These are phyloP conservation scores for Autographa gamma DNA, from an alignment of 2,888 invertebrate species.

Conservation along the genomic window DNA sequence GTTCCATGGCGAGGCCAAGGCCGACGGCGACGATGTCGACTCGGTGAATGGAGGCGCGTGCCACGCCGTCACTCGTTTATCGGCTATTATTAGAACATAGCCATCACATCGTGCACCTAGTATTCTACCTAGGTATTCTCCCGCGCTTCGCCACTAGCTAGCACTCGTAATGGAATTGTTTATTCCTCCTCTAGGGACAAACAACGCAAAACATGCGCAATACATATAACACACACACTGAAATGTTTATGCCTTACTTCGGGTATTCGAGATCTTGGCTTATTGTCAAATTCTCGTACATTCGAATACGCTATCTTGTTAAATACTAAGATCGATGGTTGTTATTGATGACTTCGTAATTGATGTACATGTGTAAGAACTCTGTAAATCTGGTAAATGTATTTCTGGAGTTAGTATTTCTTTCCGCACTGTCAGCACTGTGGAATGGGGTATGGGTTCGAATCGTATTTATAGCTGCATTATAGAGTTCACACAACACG, in stretches of 20 bases:
- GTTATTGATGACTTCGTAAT: constrained; percentile 37
- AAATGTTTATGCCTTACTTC: constrained; percentile 43
- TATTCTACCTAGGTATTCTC: constrained; percentile 57
- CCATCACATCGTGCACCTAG: constrained; percentile 66
- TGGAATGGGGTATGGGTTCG: constrained; percentile 16
- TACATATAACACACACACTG: constrained; percentile 19
- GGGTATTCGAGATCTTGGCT: constrained; percentile 50
- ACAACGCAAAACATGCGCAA: constrained; percentile 24
- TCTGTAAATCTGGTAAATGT: constrained; percentile 14
- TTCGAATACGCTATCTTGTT: constrained; percentile 45
- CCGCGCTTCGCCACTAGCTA: constrained; percentile 40
- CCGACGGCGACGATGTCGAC: constrained; percentile 69
- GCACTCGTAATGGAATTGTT: constrained; percentile 31
- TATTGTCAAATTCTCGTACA: constrained; percentile 49
- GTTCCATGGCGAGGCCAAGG: constrained; percentile 79
- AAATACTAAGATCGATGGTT: constrained; percentile 42
- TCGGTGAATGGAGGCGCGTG: constrained; percentile 83
- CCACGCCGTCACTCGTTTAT: constrained; percentile 71
- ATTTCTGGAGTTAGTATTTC: constrained; percentile 29
- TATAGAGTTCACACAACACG: constrained; percentile 30
- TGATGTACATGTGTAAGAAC: constrained; percentile 15
- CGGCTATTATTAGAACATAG: constrained; percentile 79
- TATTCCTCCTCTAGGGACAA: constrained; percentile 21
- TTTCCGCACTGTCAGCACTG: constrained; percentile 5
- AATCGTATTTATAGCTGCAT: constrained; percentile 25